These are phyloP conservation scores for Biston stratarius DNA, from an alignment of 2,888 invertebrate species.

Conservation along the genomic window DNA sequence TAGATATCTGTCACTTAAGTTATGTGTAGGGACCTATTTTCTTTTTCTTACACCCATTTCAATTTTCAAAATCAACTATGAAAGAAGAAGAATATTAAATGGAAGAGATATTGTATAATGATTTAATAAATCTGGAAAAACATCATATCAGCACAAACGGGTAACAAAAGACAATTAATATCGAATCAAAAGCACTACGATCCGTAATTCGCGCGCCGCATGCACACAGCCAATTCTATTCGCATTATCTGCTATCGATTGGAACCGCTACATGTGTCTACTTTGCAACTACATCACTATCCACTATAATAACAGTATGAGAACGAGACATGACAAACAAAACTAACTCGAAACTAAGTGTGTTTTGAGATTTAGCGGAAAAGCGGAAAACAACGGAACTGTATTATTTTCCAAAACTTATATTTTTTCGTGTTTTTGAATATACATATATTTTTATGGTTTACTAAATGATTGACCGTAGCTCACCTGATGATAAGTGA, in stretches of 20 bases:
- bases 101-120: slow-evolving; percentile 3
- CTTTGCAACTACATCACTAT: slow-evolving; percentile 61
- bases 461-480: too few relatives aligned
- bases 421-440: too few relatives aligned
- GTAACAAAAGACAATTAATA: slow-evolving; percentile 42
- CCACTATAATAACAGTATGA: slow-evolving; percentile 11
- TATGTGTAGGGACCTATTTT: too few relatives aligned
- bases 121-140: slow-evolving; percentile 3
- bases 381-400: too few relatives aligned
- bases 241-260: slow-evolving; percentile 75
- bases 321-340: not conserved
- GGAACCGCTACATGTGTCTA: slow-evolving; percentile 71
- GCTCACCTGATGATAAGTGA: too few relatives aligned
- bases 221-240: slow-evolving; percentile 67
- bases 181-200: slow-evolving; percentile 35
- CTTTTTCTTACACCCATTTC: too few relatives aligned
- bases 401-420: too few relatives aligned
- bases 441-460: too few relatives aligned
- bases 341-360: not conserved
- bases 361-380: not conserved
- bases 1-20: too few relatives aligned
- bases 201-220: slow-evolving; percentile 39
- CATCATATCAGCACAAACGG: not conserved
- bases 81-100: too few relatives aligned
- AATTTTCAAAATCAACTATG: too few relatives aligned